phyloP scores from a whole-genome alignment of 2,113 vertebrate genomes.

The Pagrus major region DNA sequence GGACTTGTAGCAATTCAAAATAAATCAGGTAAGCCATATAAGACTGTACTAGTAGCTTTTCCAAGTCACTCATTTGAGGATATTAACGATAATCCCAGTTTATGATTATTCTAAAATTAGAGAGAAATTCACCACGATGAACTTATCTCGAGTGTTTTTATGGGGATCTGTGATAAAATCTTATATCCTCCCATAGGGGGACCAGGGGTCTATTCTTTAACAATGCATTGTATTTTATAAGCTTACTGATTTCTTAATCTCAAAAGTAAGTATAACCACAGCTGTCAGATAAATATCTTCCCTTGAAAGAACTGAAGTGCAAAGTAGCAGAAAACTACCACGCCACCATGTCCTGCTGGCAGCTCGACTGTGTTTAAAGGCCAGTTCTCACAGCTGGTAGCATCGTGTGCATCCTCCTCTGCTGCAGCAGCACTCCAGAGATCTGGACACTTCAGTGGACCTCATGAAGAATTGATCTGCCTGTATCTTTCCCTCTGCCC shows the following conservation, averaged over 20 bases:
- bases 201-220: no score
- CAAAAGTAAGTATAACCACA: neutral
- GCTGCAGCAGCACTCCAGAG: constrained; percentile 59
- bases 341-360: constrained; percentile 1
- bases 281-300: neutral
- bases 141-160: no score
- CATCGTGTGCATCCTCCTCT: constrained; percentile 49
- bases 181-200: no score
- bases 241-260: neutral
- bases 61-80: no score
- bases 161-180: no score
- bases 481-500: constrained; percentile 61
- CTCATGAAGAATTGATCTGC: constrained; percentile 79
- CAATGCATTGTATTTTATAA: neutral
- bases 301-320: neutral
- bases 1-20: no score
- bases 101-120: no score
- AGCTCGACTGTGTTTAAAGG: constrained; percentile 12
- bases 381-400: constrained; percentile 64
- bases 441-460: constrained; percentile 64
- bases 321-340: neutral
- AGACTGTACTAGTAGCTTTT: no score
- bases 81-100: no score
- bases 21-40: no score
- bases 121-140: no score